A percentile compares a stretch with the other conserved stretches of the same genome.
phyloP scores from a whole-genome alignment of 2,888 invertebrate genomes.

The Tachina lurida region DNA sequence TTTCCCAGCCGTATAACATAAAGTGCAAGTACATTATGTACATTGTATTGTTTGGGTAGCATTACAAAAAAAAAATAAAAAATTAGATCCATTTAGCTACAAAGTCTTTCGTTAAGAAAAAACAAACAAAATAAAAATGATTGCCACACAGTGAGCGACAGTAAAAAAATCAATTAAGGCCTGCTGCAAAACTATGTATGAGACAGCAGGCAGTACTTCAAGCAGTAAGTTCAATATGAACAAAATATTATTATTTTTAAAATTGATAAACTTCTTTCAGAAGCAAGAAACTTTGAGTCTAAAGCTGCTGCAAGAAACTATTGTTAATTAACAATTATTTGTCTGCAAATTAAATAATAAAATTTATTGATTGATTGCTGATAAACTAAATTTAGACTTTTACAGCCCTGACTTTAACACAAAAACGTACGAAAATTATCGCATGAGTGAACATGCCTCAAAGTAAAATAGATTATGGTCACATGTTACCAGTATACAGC shows the following conservation, averaged over 20 bases:
- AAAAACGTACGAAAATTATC: background rate
- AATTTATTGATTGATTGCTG: background rate
- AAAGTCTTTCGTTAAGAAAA: background rate
- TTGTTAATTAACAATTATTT: no score
- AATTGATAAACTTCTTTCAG: background rate
- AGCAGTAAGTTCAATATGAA: background rate
- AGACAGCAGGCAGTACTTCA: background rate
- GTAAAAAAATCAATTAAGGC: constrained; percentile 52
- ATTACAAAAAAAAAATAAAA: constrained; percentile 37
- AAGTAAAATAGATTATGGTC: constrained; percentile 67
- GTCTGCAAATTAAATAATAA: no score
- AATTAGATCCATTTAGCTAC: constrained; percentile 35
- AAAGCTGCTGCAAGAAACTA: no score
- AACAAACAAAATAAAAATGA: constrained; percentile 1
- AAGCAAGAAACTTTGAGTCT: no score
- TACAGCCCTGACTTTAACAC: constrained; percentile 9
- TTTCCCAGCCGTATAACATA: constrained; percentile 33
- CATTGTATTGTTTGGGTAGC: constrained; percentile 44
- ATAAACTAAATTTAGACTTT: background rate
- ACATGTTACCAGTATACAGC: constrained; percentile 55
- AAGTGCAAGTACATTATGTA: constrained; percentile 42
- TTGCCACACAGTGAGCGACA: constrained; percentile 40
- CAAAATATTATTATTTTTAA: background rate
- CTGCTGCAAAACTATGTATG: background rate
- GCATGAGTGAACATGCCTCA: constrained; percentile 43